Percentiles rank a stretch among this genome's conserved stretches.
These are phyloP conservation scores for Oikopleura vanhoeffeni DNA, from an alignment of 23 tunicate genomes.

Conservation along the genomic window DNA sequence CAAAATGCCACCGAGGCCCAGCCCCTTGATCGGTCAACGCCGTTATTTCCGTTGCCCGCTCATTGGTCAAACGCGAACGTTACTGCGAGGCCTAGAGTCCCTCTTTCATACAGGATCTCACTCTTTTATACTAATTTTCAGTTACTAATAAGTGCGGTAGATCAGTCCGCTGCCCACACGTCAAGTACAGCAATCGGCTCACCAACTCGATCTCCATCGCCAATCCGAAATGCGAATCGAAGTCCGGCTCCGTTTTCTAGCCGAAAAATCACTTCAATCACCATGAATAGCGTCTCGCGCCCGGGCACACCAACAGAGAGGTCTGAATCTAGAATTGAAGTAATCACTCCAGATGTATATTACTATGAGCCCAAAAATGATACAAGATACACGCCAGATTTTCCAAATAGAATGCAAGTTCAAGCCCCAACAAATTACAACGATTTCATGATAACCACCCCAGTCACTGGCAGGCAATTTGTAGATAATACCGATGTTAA, in stretches of 20 bases:
- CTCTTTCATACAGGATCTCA: no score
- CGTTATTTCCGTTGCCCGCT: no score
- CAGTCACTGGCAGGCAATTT: background rate
- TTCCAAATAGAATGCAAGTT: background rate
- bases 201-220: background rate
- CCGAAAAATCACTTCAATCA: background rate
- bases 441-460: background rate
- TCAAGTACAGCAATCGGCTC: no score
- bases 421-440: constrained; percentile 12
- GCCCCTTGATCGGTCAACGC: no score
- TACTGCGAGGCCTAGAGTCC: no score
- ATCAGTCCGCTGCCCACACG: no score
- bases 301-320: constrained; percentile 7
- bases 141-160: no score
- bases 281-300: background rate
- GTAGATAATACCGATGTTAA: background rate
- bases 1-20: no score
- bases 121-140: no score
- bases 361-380: background rate
- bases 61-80: no score
- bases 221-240: constrained; percentile 9
- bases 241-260: constrained; percentile 7
- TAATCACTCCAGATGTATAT: background rate
- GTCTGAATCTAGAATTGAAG: constrained; percentile 1
- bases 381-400: background rate